phyloP scores from a whole-genome alignment of 1,140 invertebrate species.

The Rhagoletis pomonella region DNA sequence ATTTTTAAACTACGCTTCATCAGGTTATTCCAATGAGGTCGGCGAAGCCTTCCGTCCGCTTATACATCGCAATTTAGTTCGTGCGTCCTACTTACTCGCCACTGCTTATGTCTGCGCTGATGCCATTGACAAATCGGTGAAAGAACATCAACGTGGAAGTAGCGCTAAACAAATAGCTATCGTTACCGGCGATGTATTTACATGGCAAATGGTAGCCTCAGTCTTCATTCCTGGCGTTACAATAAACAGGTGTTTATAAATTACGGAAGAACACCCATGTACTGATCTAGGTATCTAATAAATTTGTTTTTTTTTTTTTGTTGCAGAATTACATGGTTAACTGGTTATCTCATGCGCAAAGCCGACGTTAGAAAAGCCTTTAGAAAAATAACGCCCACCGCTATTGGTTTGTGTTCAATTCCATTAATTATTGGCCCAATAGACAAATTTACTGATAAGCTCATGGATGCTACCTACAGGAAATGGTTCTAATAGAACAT shows the following conservation, averaged over 20 bases:
- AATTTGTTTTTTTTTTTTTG: neutral
- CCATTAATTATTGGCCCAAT: slow-evolving; percentile 96
- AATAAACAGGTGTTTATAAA: slow-evolving; percentile 82
- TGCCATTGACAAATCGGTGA: slow-evolving; percentile 86
- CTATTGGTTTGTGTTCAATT: slow-evolving; percentile 87
- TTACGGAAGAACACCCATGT: neutral
- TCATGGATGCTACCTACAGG: slow-evolving; percentile 85
- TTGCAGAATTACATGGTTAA: slow-evolving; percentile 56
- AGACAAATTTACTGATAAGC: slow-evolving; percentile 84
- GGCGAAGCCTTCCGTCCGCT: slow-evolving; percentile 93
- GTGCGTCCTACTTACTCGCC: slow-evolving; percentile 86
- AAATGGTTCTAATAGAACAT: slow-evolving; percentile 59
- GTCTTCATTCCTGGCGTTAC: slow-evolving; percentile 93
- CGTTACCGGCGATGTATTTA: slow-evolving; percentile 87
- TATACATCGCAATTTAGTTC: slow-evolving; percentile 83
- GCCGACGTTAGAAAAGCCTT: slow-evolving; percentile 50
- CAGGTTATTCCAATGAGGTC: slow-evolving; percentile 97
- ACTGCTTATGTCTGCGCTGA: slow-evolving; percentile 92
- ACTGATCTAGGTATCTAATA: too few species aligned
- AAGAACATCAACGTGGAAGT: slow-evolving; percentile 76
- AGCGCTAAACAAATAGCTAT: slow-evolving; percentile 76
- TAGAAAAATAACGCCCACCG: slow-evolving; percentile 78
- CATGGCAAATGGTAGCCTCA: slow-evolving; percentile 96
- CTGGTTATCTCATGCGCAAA: slow-evolving; percentile 40
- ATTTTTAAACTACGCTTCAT: slow-evolving; percentile 37